Base-by-base conservation (phyloP, 2,113 vertebrate species). In the Falcunculus frontatus region DNA sequence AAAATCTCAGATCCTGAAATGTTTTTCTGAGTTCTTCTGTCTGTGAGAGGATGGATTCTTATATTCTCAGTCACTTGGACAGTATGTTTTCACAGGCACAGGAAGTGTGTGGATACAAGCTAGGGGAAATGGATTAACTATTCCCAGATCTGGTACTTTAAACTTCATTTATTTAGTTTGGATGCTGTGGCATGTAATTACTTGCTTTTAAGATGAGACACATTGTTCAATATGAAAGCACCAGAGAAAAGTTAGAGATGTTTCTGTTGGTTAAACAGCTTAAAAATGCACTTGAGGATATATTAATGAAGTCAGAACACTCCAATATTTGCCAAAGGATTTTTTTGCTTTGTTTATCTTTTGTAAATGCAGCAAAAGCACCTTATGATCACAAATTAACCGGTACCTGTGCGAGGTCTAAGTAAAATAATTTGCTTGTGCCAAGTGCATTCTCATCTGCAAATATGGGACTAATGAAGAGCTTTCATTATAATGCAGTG, bases 121-220 rank as follows among this genome's bases (percentile, higher is more conserved):
- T 76, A 60, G 49, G 42, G 35, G 13, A 90, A 90, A 70, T 50
- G 44, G 29, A 65, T 39, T 67, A 79, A 74, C 27, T 89, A 46
- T 77, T 59, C 19, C 35, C 26, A 90, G 33, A 27, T 83, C 29
- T 79, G 37, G 35, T 68, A 73, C 55, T 55, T 52, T n/a, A 79
- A 80, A 95, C 29, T 73, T 69, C 7, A 6, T 91, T 90, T 77
- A 82, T 74, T 96, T 92, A 18, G 60, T 93, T 94, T 96, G 55
- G 25, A 90, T 87, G 27, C 52, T 77, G 59, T 87, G 22, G 12
- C 8, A 25, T 39, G 14, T 67, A 89, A 75, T 78, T 94, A 62
- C n/a, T 37, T 89, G 56, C 37, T 67, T 29, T 79, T 80, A 65
- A 65, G 69, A 52, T 59, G 35, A 6, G 21, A 11, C 35, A 59